Conservation (phyloP, 2,113 vertebrate species). For the Piaya cayana region DNA sequence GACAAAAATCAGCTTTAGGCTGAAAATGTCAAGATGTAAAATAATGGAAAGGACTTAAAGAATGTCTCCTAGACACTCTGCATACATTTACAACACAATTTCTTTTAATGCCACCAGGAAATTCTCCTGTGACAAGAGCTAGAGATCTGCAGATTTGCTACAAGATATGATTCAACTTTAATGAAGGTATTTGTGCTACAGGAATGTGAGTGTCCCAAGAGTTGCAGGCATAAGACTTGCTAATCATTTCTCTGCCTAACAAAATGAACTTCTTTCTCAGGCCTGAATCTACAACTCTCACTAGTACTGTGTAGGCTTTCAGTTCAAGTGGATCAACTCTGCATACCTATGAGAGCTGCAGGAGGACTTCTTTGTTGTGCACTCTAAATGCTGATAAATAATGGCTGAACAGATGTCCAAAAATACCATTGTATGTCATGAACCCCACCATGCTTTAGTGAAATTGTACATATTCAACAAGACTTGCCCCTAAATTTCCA, state of each 20-base stretch:
- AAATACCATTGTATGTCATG: not conserved
- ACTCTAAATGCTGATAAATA: not conserved
- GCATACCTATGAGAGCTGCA: not conserved
- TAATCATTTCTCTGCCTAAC: not conserved
- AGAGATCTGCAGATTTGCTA: conserved; percentile 4
- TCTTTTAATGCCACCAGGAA: not conserved
- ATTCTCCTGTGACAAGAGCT: not conserved
- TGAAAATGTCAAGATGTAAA: not conserved
- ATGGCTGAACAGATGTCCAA: not conserved
- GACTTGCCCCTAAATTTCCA: not conserved
- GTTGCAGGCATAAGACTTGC: not conserved
- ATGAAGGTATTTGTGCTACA: conserved; percentile 12
- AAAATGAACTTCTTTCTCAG: not conserved
- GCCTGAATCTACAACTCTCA: not conserved
- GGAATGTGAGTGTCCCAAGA: not conserved
- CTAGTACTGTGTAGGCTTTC: not conserved
- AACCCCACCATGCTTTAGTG: not conserved
- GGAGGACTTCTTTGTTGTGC: not conserved
- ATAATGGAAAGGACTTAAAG: not conserved
- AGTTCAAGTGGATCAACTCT: conserved; percentile 18
- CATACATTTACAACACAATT: not conserved
- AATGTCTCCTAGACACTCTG: not conserved
- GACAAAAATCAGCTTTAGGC: not conserved
- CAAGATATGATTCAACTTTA: conserved; percentile 30
- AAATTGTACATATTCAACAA: not conserved